Base-by-base conservation (phyloP, 2,888 invertebrate species). In the Dermolepida albohirtum region DNA sequence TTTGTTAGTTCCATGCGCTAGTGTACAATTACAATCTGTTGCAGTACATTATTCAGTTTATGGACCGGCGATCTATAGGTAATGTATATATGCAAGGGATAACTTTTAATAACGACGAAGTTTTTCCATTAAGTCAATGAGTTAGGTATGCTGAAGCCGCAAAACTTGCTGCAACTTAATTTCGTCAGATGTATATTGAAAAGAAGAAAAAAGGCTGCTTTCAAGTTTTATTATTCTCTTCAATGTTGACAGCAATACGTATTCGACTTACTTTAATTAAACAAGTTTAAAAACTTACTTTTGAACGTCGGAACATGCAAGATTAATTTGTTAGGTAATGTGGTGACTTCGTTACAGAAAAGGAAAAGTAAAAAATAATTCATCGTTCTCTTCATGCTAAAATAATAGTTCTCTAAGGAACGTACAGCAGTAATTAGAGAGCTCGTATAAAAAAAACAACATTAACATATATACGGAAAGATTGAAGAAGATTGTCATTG, bases 91-190 rank as follows among this genome's bases (percentile, higher is more conserved):
- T 66, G 41, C 22, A 12, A 43, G 66, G 64, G 71, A 70, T 74
- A 78, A 78, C 76, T 80, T 80, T 78, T 80, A 79, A 79, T 79
- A 80, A 79, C 77, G 77, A 75, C 76, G 74, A 79, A 80, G 79
- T 80, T 80, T 80, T 79, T 79, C 79, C 80, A 80, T 80, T 80
- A 80, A 79, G 75, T 72, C 74, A 75, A 78, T 78, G 78, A 78
- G 76, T 78, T 79, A 66, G 68, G 57, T 27, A 66, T 50, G 49
- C 57, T 59, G 51, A 29, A 40, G 57, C 49, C 43, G 57, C 16
- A 49, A 47, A 59, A 66, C 57, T 59, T 50, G 49, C 41, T 50
- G 41, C 50, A 59, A 66, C 66, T 66, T 66, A 66, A 66, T 66
- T 66, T 59, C 34, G 66, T 66, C 57, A 66, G 57, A 59, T 59